A percentile compares a stretch with the other conserved stretches of the same genome.
Conservation (phyloP, 2,113 vertebrate genomes). For the Paramisgurnus dabryanus region DNA sequence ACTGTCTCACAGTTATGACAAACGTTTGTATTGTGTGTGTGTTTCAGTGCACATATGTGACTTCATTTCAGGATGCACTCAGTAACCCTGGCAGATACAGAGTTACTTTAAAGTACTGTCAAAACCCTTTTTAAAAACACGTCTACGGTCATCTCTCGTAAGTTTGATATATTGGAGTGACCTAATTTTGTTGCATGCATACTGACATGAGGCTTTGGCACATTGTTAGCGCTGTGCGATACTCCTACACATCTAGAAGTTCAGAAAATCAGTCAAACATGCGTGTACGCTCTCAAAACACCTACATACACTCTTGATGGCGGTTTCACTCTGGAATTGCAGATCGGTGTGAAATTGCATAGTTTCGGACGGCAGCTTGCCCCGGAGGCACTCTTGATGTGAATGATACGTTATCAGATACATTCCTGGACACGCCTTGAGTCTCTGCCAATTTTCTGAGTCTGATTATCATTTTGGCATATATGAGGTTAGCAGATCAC, state of each 20-base stretch:
- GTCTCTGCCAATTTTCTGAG: conserved; percentile 43
- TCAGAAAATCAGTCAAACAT: conserved; percentile 25
- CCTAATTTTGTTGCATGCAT: not conserved
- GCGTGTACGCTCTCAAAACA: conserved; percentile 24
- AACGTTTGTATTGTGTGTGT: conserved; percentile 9
- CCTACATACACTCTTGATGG: conserved; percentile 22
- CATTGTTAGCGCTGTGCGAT: conserved; percentile 22
- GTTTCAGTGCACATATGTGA: not conserved
- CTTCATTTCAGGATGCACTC: not conserved
- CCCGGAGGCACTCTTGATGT: conserved; percentile 44
- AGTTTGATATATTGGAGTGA: not conserved
- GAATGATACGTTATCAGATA: conserved; percentile 55
- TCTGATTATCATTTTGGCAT: conserved; percentile 37
- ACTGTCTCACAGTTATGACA: conserved; percentile 19
- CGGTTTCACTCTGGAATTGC: conserved; percentile 22
- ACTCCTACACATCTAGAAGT: conserved; percentile 35
- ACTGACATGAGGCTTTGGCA: not conserved
- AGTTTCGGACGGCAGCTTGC: conserved; percentile 44
- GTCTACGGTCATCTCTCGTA: not conserved
- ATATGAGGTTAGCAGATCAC: conserved; percentile 50
- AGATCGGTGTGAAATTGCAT: conserved; percentile 53
- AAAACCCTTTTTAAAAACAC: not conserved
- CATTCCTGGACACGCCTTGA: conserved; percentile 58
- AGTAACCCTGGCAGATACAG: not conserved
- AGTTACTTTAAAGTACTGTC: not conserved